Conservation (phyloP, 2,888 invertebrate genomes). For the Clunio marinus region DNA sequence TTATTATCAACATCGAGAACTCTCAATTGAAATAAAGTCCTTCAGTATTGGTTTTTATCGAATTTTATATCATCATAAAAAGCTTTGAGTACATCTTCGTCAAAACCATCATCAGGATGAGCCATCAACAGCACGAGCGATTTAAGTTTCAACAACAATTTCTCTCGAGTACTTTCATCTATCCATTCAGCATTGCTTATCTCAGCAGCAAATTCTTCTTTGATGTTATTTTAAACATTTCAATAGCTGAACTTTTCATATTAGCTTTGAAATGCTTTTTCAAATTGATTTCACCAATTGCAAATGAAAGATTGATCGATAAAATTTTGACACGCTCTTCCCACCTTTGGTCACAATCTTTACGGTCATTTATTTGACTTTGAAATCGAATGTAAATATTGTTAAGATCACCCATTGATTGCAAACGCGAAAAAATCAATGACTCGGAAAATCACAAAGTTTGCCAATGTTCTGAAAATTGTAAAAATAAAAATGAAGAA, state of each 20-base stretch:
- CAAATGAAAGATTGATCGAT: neutral
- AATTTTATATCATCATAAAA: slow-evolving; percentile 8
- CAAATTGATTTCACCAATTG: neutral
- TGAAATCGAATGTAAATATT: neutral
- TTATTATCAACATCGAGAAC: slow-evolving; percentile 8
- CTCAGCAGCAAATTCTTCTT: neutral
- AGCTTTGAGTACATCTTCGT: neutral
- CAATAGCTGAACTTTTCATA: neutral
- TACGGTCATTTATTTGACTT: neutral
- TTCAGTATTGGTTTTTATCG: neutral
- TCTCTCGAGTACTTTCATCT: neutral
- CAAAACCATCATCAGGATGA: neutral
- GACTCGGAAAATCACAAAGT: neutral
- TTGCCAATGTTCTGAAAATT: neutral
- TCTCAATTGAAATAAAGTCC: slow-evolving; percentile 9
- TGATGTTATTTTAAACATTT: neutral
- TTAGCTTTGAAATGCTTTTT: neutral
- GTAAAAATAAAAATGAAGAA: neutral
- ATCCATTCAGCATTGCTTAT: neutral
- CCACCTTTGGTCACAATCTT: neutral
- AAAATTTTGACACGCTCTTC: neutral
- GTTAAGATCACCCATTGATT: neutral
- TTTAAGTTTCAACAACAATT: neutral
- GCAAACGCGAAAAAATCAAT: neutral
- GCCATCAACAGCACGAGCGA: neutral